A percentile compares a stretch with the other conserved stretches of the same genome.
Evolutionary conservation across 2,888 invertebrate species (phyloP).

Genomic region (Leptopilina drosophilae): DNA sequence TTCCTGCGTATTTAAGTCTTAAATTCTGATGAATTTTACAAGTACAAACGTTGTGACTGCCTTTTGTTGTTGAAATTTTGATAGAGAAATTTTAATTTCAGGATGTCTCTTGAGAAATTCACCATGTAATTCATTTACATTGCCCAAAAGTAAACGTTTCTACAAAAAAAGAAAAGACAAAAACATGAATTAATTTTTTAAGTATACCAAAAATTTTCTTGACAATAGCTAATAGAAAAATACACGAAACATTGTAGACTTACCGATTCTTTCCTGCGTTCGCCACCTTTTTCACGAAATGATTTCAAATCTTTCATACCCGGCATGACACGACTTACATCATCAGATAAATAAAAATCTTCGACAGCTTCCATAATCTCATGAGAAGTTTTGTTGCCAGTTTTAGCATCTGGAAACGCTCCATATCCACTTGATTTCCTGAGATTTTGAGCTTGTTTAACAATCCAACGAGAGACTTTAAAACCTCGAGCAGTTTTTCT

Average conservation of each 20-base stretch:
- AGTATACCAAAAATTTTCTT: not conserved
- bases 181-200: not conserved
- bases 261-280: constrained; percentile 31
- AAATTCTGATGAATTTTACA: constrained; percentile 15
- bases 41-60: constrained; percentile 13
- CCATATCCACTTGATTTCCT: constrained; percentile 16
- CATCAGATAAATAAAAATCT: constrained; percentile 23
- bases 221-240: not conserved
- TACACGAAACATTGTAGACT: not conserved
- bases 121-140: constrained; percentile 10
- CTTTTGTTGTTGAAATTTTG: constrained; percentile 37
- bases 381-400: constrained; percentile 21
- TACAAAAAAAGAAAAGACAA: not conserved
- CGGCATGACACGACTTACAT: constrained; percentile 20
- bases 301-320: constrained; percentile 34
- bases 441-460: constrained; percentile 16
- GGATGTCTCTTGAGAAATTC: constrained; percentile 8
- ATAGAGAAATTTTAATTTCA: constrained; percentile 18
- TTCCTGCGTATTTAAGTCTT: constrained; percentile 32
- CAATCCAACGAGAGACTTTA: constrained; percentile 22
- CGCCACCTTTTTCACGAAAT: constrained; percentile 29
- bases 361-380: constrained; percentile 28
- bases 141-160: constrained; percentile 18
- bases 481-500: constrained; percentile 24
- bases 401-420: constrained; percentile 7